Conservation (phyloP, 2,113 vertebrate genomes). For the Amazona guildingii region DNA sequence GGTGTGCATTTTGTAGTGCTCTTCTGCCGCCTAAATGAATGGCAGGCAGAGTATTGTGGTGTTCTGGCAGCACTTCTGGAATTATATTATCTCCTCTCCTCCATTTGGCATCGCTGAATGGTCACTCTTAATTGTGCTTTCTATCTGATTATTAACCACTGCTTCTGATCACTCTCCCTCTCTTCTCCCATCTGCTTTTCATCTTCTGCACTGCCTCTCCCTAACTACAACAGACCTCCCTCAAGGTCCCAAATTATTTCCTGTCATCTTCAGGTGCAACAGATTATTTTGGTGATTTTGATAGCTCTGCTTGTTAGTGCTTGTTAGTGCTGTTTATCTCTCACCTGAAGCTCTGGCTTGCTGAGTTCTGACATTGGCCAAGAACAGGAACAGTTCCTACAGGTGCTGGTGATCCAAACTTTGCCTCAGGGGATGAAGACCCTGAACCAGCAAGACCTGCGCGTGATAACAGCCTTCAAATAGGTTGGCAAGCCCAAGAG, state of each 20-base stretch:
- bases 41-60: background rate
- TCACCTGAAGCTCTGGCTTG: background rate
- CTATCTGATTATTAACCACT: conserved; percentile 11
- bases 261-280: background rate
- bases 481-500: background rate
- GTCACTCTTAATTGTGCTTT: conserved; percentile 17
- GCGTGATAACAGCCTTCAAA: background rate
- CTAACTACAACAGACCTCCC: background rate
- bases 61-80: background rate
- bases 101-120: background rate
- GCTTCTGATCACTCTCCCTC: background rate
- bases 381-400: background rate
- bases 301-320: background rate
- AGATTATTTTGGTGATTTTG: background rate
- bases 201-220: background rate
- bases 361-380: background rate
- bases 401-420: rapidly evolving
- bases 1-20: background rate
- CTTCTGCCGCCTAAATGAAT: background rate
- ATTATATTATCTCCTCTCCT: conserved; percentile 48
- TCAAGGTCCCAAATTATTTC: background rate
- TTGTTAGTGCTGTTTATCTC: background rate
- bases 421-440: background rate
- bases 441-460: background rate
- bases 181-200: conserved; percentile 22